These are phyloP conservation scores for Pemphredon lugubris DNA, from an alignment of 2,888 invertebrate genomes.

Conservation along the genomic window DNA sequence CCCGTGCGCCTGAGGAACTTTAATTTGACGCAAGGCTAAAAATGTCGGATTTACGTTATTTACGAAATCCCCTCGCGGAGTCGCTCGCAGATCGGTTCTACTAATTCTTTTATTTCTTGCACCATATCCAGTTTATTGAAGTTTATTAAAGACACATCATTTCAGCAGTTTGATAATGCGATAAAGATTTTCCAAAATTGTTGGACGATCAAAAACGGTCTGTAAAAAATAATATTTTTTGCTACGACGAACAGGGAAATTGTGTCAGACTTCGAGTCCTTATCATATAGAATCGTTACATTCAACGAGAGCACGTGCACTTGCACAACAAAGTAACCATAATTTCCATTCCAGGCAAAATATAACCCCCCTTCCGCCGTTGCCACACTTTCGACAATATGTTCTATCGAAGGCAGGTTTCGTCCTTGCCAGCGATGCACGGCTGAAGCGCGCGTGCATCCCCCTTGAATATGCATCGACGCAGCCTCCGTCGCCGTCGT, in stretches of 20 bases:
- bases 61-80: not conserved
- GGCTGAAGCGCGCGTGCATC: constrained; percentile 4
- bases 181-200: too few relatives aligned
- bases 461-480: constrained; percentile 52
- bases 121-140: too few relatives aligned
- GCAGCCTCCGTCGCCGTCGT: constrained; percentile 17
- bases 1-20: not conserved
- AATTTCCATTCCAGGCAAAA: constrained; percentile 36
- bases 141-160: too few relatives aligned
- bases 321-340: constrained; percentile 20
- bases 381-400: constrained; percentile 11
- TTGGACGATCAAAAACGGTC: too few relatives aligned
- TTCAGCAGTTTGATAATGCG: too few relatives aligned
- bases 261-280: too few relatives aligned
- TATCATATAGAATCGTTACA: constrained; percentile 18
- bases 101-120: too few relatives aligned
- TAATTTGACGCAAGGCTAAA: not conserved
- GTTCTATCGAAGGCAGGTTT: too few relatives aligned
- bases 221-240: too few relatives aligned
- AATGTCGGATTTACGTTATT: constrained; percentile 1
- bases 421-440: not conserved
- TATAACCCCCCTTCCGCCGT: constrained; percentile 28
- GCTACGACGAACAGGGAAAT: too few relatives aligned
- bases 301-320: constrained; percentile 33
- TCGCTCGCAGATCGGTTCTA: not conserved